A percentile compares a stretch with the other conserved stretches of the same genome.
These are phyloP conservation scores for Hippopotamyrus pictus DNA, from an alignment of 2,797 vertebrate genomes.

Conservation along the genomic window DNA sequence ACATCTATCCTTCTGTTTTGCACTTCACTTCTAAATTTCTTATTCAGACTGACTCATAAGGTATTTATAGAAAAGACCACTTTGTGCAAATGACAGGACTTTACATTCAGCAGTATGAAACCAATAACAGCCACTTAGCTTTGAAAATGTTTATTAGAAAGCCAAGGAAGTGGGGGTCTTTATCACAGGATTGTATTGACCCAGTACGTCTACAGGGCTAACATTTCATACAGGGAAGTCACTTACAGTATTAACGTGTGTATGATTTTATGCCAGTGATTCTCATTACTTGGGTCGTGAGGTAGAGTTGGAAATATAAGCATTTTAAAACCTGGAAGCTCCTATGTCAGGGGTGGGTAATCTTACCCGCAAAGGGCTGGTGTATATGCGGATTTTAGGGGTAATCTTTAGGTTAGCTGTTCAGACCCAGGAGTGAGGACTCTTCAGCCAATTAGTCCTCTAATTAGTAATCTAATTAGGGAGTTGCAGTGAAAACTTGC, in stretches of 20 bases:
- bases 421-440: background rate
- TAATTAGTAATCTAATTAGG: too few species aligned
- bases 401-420: background rate
- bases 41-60: background rate
- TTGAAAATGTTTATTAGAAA: background rate
- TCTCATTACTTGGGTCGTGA: too few species aligned
- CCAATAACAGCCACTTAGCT: background rate
- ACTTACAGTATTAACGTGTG: background rate
- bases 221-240: background rate
- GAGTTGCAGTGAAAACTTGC: too few species aligned
- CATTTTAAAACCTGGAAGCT: background rate
- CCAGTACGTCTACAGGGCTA: background rate
- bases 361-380: background rate
- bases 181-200: background rate
- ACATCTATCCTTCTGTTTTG: background rate
- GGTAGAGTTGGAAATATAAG: too few species aligned
- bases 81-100: background rate
- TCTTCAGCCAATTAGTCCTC: too few species aligned
- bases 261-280: background rate
- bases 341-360: background rate
- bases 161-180: background rate
- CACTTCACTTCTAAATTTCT: background rate
- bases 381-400: background rate
- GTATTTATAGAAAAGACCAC: background rate
- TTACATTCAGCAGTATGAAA: background rate